Percentiles rank a stretch among this genome's conserved stretches.
Evolutionary conservation across 2,797 vertebrate species (phyloP).

Genomic region (Cheirogaleus major): DNA sequence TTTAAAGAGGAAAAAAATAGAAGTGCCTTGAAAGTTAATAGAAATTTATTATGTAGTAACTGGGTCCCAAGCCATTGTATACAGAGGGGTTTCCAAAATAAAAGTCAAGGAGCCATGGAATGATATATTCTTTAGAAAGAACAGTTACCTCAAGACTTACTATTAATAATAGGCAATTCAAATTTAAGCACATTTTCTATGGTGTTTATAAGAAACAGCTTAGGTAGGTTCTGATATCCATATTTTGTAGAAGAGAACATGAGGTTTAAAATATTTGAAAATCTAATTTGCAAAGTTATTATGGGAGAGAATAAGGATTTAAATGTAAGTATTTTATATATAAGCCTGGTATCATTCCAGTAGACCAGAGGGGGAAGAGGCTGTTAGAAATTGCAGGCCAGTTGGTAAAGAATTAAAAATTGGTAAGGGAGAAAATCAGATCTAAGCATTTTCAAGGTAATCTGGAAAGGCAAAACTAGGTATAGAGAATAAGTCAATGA

Average conservation of each 20-base stretch:
- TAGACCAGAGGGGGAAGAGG: not conserved
- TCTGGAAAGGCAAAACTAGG: not conserved
- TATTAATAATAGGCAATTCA: not conserved
- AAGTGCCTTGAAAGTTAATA: not conserved
- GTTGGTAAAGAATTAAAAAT: not conserved
- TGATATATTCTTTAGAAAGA: not conserved
- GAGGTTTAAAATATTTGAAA: not conserved
- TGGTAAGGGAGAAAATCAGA: not conserved
- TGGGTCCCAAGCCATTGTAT: not conserved
- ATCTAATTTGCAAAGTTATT: not conserved
- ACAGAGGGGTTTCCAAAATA: not conserved
- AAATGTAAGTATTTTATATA: not conserved
- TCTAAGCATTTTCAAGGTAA: not conserved
- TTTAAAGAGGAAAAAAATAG: not conserved
- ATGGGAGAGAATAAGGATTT: not conserved
- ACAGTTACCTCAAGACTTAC: not conserved
- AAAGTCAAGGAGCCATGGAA: not conserved
- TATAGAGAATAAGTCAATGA: not conserved
- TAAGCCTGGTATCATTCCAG: no score
- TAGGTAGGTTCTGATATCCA: not conserved
- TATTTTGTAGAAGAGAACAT: not conserved
- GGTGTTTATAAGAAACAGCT: not conserved
- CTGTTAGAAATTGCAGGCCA: not conserved
- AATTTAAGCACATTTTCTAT: not conserved
- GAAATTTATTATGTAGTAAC: not conserved